phyloP scores from a whole-genome alignment of 2,888 invertebrate species.

The Agrotis ipsilon region DNA sequence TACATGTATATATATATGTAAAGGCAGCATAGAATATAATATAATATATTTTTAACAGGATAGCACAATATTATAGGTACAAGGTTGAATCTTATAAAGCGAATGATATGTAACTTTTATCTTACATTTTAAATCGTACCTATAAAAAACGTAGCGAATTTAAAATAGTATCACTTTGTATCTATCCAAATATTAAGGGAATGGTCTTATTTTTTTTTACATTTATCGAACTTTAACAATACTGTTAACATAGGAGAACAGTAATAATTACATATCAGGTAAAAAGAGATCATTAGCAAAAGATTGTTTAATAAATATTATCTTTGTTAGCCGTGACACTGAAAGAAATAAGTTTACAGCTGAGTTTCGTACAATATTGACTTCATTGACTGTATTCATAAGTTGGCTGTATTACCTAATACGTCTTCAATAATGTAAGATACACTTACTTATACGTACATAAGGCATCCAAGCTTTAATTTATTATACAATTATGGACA shows the following conservation, averaged over 20 bases:
- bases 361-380: constrained; percentile 31
- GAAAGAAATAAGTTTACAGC: constrained; percentile 20
- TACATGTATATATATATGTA: constrained; percentile 68
- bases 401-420: constrained; percentile 20
- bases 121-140: constrained; percentile 81
- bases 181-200: constrained; percentile 71
- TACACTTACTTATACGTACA: constrained; percentile 49
- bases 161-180: constrained; percentile 82
- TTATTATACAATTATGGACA: constrained; percentile 59
- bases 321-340: constrained; percentile 24
- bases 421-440: constrained; percentile 22
- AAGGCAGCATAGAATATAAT: constrained; percentile 80
- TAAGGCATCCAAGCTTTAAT: constrained; percentile 61
- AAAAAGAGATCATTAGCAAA: constrained; percentile 58
- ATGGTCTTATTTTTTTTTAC: constrained; percentile 70
- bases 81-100: constrained; percentile 87
- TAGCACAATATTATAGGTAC: constrained; percentile 75
- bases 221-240: constrained; percentile 47
- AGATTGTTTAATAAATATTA: constrained; percentile 29
- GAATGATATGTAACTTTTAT: constrained; percentile 90
- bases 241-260: constrained; percentile 50
- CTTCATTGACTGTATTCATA: constrained; percentile 14
- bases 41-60: constrained; percentile 71
- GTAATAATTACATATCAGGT: constrained; percentile 37
- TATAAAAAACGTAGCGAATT: constrained; percentile 74